A percentile compares a stretch with the other conserved stretches of the same genome.
Conservation (phyloP, 1,140 invertebrate species). For the Antheraea mylitta region DNA sequence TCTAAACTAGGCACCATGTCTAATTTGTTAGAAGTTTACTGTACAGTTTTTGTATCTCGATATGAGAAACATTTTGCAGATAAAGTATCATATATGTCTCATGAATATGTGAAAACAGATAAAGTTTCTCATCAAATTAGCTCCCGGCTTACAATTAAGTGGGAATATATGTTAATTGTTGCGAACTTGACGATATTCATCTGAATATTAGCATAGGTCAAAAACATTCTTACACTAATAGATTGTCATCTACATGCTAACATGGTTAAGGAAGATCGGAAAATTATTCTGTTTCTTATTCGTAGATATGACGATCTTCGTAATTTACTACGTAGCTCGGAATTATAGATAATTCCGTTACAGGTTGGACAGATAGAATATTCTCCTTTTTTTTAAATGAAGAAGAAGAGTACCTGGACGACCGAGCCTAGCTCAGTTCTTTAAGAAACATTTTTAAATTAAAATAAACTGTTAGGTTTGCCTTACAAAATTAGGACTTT, state of each 20-base stretch:
- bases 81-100: background rate
- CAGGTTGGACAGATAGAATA: too few relatives aligned
- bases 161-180: background rate
- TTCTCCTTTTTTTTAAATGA: too few relatives aligned
- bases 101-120: background rate
- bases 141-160: background rate
- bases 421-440: too few relatives aligned
- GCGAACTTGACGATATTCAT: background rate
- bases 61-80: background rate
- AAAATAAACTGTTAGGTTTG: too few relatives aligned
- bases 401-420: too few relatives aligned
- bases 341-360: too few relatives aligned
- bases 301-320: background rate
- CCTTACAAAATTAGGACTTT: too few relatives aligned
- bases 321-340: background rate
- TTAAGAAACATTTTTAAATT: too few relatives aligned
- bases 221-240: background rate
- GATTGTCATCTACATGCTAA: background rate
- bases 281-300: background rate
- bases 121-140: conserved; percentile 2
- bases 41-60: too few relatives aligned
- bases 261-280: background rate
- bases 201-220: background rate
- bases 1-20: too few relatives aligned
- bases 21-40: too few relatives aligned